Percentiles rank a stretch among this genome's conserved stretches.
Conservation (phyloP, 2,113 vertebrate species). For the Oreochromis niloticus region DNA sequence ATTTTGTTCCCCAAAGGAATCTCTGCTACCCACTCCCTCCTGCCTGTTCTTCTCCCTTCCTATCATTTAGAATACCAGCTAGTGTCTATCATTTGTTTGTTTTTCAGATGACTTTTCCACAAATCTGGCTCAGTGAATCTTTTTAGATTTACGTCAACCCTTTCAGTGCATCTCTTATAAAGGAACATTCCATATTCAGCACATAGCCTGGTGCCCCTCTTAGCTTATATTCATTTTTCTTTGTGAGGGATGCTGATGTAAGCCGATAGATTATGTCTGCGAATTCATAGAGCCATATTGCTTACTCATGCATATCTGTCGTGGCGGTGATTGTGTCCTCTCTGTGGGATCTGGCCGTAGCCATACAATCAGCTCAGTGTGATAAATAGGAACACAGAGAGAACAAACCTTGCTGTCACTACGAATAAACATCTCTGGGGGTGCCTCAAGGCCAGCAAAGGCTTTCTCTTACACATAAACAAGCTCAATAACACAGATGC, state of each 20-base stretch:
- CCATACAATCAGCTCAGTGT: slow-evolving; percentile 52
- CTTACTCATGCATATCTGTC: slow-evolving; percentile 54
- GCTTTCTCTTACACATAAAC: slow-evolving; percentile 40
- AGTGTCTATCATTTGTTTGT: slow-evolving; percentile 36
- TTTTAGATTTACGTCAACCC: slow-evolving; percentile 3
- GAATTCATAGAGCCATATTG: slow-evolving; percentile 21
- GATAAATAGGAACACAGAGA: slow-evolving; percentile 57
- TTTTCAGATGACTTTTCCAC: slow-evolving; percentile 17
- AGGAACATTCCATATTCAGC: slow-evolving; percentile 3
- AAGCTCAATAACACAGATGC: slow-evolving; percentile 14
- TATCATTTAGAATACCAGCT: slow-evolving; percentile 23
- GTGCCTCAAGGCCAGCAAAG: slow-evolving; percentile 37
- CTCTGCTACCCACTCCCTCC: neutral
- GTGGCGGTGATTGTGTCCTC: slow-evolving; percentile 32
- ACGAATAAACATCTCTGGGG: slow-evolving; percentile 63
- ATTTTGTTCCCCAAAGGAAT: slow-evolving; percentile 65
- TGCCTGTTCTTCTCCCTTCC: neutral
- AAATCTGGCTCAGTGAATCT: neutral
- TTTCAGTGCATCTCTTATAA: neutral
- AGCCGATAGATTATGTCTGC: slow-evolving; percentile 42
- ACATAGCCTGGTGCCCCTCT: neutral
- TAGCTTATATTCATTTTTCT: slow-evolving; percentile 4
- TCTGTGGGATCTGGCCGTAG: slow-evolving; percentile 24
- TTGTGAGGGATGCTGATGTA: slow-evolving; percentile 28
- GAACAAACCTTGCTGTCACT: slow-evolving; percentile 59